Percentiles rank a stretch among this genome's conserved stretches.
phyloP scores from a whole-genome alignment of 2,888 invertebrate species.

The Teleogryllus oceanicus region DNA sequence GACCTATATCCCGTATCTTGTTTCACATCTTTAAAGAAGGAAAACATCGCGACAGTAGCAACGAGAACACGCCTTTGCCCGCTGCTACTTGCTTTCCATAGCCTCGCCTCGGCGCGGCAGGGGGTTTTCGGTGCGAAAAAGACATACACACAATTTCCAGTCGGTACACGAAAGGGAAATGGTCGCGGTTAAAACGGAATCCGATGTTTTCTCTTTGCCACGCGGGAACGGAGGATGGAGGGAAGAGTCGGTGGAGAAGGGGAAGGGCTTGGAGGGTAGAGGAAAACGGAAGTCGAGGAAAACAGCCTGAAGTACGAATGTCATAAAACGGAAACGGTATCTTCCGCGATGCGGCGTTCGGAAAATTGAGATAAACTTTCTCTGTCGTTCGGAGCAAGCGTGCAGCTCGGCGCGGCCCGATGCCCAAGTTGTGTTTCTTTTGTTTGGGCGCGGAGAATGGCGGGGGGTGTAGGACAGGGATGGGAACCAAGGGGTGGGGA shows the following conservation, averaged over 20 bases:
- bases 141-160: not conserved
- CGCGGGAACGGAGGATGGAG: not conserved
- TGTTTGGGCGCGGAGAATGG: not conserved
- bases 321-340: constrained; percentile 9
- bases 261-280: not conserved
- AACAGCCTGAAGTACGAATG: constrained; percentile 5
- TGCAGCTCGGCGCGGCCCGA: not conserved
- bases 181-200: not conserved
- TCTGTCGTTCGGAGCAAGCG: not conserved
- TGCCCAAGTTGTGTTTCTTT: not conserved
- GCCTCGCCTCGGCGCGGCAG: too few species aligned
- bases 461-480: too few species aligned
- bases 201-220: not conserved
- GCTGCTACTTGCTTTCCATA: too few species aligned
- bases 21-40: too few species aligned
- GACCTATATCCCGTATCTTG: too few species aligned
- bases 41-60: too few species aligned
- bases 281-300: not conserved
- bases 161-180: not conserved
- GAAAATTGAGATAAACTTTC: constrained; percentile 18
- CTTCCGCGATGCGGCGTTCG: not conserved
- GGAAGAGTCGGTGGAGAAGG: not conserved
- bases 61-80: too few species aligned
- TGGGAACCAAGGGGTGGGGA: too few species aligned
- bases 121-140: too few species aligned